Percentiles rank a stretch among this genome's conserved stretches.
Conservation (phyloP, 2,113 vertebrate species). For the Datnioides undecimradiatus region DNA sequence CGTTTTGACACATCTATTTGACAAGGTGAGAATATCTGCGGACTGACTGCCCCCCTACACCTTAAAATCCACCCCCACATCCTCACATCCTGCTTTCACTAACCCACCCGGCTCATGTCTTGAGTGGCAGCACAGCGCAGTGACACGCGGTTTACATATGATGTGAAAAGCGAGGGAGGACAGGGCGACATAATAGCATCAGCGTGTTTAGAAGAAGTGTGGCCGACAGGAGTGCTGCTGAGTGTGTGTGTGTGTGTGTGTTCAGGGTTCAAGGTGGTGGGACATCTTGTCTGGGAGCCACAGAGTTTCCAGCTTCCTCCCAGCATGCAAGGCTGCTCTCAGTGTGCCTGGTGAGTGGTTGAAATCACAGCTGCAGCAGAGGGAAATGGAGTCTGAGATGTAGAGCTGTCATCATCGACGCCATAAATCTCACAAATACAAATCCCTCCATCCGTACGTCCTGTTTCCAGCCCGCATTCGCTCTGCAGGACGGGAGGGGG, state of each 20-base stretch:
- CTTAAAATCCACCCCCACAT: no score
- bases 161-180: constrained; percentile 15
- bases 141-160: constrained; percentile 36
- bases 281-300: constrained; percentile 17
- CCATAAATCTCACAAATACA: constrained; percentile 56
- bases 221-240: background rate
- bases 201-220: background rate
- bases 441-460: constrained; percentile 32
- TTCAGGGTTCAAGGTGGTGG: constrained; percentile 26
- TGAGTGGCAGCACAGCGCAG: constrained; percentile 47
- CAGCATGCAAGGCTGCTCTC: constrained; percentile 26
- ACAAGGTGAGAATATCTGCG: constrained; percentile 75
- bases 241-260: background rate
- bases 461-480: constrained; percentile 13
- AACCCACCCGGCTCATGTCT: constrained; percentile 20
- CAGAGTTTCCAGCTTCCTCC: background rate
- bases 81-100: constrained; percentile 32
- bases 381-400: constrained; percentile 62
- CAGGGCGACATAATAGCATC: background rate
- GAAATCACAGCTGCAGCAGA: constrained; percentile 60
- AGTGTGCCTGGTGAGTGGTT: constrained; percentile 33
- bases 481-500: constrained; percentile 39
- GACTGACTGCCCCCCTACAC: constrained; percentile 2
- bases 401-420: constrained; percentile 53
- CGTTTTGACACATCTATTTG: constrained; percentile 69